Percentiles rank a stretch among this genome's conserved stretches.
These are phyloP conservation scores for Cataglyphis cursor DNA, from an alignment of 2,888 invertebrate species.

Conservation along the genomic window DNA sequence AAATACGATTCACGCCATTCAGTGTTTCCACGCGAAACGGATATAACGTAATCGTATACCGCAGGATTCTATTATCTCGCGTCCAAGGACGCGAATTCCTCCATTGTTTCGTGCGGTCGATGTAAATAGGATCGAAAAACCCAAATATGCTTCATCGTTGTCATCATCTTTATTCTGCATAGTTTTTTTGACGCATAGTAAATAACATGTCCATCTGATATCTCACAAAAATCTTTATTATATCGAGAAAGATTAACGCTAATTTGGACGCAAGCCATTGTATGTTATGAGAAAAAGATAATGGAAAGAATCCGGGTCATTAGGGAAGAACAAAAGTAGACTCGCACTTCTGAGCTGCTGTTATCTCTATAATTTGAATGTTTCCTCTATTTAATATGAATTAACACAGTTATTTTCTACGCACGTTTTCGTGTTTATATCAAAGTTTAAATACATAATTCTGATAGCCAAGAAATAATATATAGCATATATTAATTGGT, in stretches of 20 bases:
- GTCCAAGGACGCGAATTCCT: conserved; percentile 47
- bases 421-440: background rate
- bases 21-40: conserved; percentile 34
- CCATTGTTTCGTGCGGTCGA: conserved; percentile 50
- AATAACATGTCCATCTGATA: conserved; percentile 2
- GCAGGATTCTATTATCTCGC: conserved; percentile 40
- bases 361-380: background rate
- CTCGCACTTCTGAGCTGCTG: background rate
- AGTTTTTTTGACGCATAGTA: background rate
- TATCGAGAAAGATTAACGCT: conserved; percentile 9
- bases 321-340: conserved; percentile 1
- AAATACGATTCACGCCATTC: conserved; percentile 44
- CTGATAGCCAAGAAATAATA: background rate
- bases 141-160: background rate
- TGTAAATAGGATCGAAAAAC: conserved; percentile 51
- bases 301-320: conserved; percentile 4
- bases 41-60: conserved; percentile 39
- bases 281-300: conserved; percentile 7
- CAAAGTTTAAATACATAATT: background rate
- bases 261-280: background rate
- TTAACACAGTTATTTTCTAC: background rate
- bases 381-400: background rate
- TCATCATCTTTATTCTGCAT: background rate
- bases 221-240: conserved; percentile 14
- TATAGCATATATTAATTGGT: conserved; percentile 1